A percentile compares a stretch with the other conserved stretches of the same genome.
These are phyloP conservation scores for Notothenia coriiceps DNA, from an alignment of 2,113 vertebrate genomes.

Conservation along the genomic window DNA sequence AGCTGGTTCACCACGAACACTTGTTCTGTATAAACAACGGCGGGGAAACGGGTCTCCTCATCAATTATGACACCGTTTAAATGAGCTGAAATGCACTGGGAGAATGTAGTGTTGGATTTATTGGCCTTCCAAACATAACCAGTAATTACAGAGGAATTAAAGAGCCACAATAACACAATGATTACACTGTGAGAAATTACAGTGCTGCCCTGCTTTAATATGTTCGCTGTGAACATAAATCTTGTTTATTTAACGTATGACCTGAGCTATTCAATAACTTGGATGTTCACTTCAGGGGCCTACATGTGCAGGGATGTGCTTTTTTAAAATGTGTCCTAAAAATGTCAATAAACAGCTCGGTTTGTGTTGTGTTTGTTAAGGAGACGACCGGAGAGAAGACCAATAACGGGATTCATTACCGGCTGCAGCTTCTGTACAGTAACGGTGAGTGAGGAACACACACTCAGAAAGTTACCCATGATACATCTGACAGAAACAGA, in stretches of 20 bases:
- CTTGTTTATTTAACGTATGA: constrained; percentile 36
- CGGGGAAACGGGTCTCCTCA: constrained; percentile 32
- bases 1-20: constrained; percentile 33
- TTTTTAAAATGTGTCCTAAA: neutral
- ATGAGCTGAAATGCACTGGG: constrained; percentile 38
- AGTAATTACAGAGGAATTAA: constrained; percentile 70
- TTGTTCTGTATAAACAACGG: constrained; percentile 56
- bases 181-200: constrained; percentile 41
- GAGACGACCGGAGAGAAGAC: constrained; percentile 96
- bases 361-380: constrained; percentile 77
- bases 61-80: constrained; percentile 59
- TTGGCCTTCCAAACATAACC: constrained; percentile 58
- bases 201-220: constrained; percentile 45
- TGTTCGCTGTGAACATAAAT: constrained; percentile 46
- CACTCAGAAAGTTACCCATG: constrained; percentile 1
- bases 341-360: constrained; percentile 32
- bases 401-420: constrained; percentile 97
- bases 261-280: constrained; percentile 26
- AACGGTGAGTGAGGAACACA: constrained; percentile 87
- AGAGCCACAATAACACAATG: constrained; percentile 59
- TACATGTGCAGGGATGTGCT: neutral
- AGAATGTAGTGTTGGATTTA: constrained; percentile 43
- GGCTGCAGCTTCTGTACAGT: constrained; percentile 95
- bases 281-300: neutral
- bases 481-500: neutral